Base-by-base conservation (phyloP, 2,888 invertebrate species). In the Diaperis boleti region DNA sequence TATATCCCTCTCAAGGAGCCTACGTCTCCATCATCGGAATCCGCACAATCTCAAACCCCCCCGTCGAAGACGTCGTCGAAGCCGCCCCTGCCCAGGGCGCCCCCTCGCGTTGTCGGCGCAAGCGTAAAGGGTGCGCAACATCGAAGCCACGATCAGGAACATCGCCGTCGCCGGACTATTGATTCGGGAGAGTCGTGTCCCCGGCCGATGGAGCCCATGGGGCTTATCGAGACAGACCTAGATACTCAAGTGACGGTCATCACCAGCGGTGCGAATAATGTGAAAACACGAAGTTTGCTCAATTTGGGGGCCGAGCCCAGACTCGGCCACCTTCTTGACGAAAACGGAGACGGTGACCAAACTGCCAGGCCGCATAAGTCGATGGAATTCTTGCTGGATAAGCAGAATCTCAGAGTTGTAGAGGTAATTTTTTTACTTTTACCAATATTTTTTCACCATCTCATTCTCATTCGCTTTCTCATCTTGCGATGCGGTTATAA, bases 371-470 rank as follows among this genome's bases (percentile, higher is more conserved):
- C 92, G 50, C 92, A 92, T 85, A 94, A 94, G 85, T 94, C 94
- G 83, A 95, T 95, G 95, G 95, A 95, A 88, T 95, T 95, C 86
- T 89, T 95, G 81, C 88, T 95, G 82, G 95, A 95, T 84, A 95
- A 94, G 85, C 92, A 94, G 82, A 94, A 93, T 85, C 91, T 94
- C 79, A 91, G 90, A 79, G 89, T 89, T 74, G 89, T 92, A 74
- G 89, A 93, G 93, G 94, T 94, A 79, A 90, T 91, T 15, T 45
- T 44, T 29, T 37, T 10, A 22, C 31, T 47, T 29, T 29, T 18
- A 49, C 65, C 13, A 17, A 7, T 42, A 10, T 20, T 42, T 47
- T 22, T 44, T 20, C 17, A 8, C 10, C 17, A 14, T n/a, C 18
- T 20, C n/a, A 17, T 10, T 42, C 18, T 10, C 10, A 10, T 20